Conservation (phyloP, 1,140 invertebrate species). For the Marisa cornuarietis region DNA sequence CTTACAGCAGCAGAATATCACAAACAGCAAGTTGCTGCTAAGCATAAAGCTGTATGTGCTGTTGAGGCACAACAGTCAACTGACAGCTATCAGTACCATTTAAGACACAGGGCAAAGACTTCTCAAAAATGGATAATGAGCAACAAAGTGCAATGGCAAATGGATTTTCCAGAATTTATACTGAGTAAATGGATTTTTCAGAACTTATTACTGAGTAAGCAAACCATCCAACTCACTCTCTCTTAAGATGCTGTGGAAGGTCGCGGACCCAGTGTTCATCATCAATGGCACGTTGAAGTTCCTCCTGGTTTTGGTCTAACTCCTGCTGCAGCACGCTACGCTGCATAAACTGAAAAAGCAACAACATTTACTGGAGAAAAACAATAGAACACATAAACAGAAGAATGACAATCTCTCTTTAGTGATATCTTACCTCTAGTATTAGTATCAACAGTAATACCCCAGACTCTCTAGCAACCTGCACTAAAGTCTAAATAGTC, state of each 20-base stretch:
- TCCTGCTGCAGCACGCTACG: slow-evolving; percentile 84
- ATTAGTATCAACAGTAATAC: no score
- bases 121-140: background rate
- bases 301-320: slow-evolving; percentile 77
- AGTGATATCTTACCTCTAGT: no score
- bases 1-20: background rate
- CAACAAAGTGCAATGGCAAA: no score
- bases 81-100: no score
- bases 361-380: background rate
- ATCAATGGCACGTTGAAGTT: slow-evolving; percentile 75
- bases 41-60: background rate
- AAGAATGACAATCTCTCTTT: background rate
- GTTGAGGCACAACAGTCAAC: background rate
- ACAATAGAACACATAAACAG: background rate
- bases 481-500: no score
- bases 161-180: background rate
- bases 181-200: background rate
- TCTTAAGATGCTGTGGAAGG: slow-evolving; percentile 68
- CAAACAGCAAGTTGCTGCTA: background rate
- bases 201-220: no score
- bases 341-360: slow-evolving; percentile 81
- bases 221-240: slow-evolving; percentile 66
- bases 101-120: no score
- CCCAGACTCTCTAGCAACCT: no score
- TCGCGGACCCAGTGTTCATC: slow-evolving; percentile 70